A percentile compares a stretch with the other conserved stretches of the same genome.
Conservation (phyloP, 2,113 vertebrate genomes). For the Lepus timidus region DNA sequence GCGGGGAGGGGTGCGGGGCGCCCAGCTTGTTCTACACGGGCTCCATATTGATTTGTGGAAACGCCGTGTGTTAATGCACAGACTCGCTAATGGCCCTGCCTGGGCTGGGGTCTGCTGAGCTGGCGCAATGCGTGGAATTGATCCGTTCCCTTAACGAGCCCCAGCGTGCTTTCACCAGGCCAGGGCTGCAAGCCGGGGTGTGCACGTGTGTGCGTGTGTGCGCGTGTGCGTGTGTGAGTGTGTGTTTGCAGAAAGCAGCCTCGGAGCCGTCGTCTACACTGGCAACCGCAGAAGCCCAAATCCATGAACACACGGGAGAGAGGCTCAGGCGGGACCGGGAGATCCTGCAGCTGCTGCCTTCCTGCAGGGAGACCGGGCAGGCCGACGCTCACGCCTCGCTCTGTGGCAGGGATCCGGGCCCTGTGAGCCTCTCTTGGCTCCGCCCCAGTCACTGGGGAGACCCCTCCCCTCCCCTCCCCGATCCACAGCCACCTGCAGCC, state of each 20-base stretch:
- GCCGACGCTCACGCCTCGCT: fast-evolving
- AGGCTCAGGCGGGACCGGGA: no score
- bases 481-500: neutral
- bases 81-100: neutral
- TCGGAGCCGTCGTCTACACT: neutral
- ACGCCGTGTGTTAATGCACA: neutral
- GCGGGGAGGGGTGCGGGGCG: neutral
- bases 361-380: fast-evolving
- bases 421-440: neutral
- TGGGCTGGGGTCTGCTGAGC: neutral
- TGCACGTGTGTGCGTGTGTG: no score
- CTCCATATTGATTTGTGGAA: neutral
- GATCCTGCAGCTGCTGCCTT: neutral
- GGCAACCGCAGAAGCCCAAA: no score
- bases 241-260: neutral
- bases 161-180: neutral
- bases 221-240: neutral
- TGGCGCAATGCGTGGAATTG: neutral
- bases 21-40: constrained; percentile 6
- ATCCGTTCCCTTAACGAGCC: constrained; percentile 62
- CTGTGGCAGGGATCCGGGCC: no score
- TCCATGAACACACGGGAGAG: no score
- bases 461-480: neutral
- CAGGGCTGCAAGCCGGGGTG: neutral
- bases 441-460: neutral